Evolutionary conservation across 2,113 vertebrate genomes (phyloP).

Genomic region (Varanus komodoensis): DNA sequence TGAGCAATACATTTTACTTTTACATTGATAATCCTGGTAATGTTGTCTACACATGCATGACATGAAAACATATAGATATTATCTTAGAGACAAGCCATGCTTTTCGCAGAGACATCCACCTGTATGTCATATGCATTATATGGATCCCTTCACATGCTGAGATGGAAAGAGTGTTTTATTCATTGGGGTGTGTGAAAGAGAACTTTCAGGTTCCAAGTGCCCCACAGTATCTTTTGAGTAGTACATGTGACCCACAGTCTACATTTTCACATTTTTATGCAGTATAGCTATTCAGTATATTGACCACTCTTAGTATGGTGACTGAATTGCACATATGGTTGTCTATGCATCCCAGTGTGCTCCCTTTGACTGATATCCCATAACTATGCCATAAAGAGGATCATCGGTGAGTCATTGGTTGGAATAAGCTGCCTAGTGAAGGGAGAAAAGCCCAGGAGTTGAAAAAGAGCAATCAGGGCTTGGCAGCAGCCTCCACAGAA

Average conservation of each 20-base stretch:
- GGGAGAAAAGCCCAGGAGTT: neutral
- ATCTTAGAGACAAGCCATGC: too few species aligned
- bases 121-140: neutral
- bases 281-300: neutral
- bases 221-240: neutral
- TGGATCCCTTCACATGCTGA: neutral
- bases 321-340: neutral
- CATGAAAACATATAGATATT: too few species aligned
- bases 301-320: neutral
- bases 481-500: constrained; percentile 21
- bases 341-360: neutral
- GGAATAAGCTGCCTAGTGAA: neutral
- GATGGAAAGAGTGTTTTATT: neutral
- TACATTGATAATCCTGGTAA: neutral
- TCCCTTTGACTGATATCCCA: neutral
- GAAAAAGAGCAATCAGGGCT: constrained; percentile 30
- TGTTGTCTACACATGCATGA: neutral
- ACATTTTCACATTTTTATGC: neutral
- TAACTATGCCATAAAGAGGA: neutral
- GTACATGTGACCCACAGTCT: neutral
- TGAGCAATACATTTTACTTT: neutral
- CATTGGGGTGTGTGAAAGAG: neutral
- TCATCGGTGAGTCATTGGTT: neutral
- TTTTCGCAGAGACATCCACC: neutral
- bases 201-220: neutral